Percentiles rank a stretch among this genome's conserved stretches.
phyloP scores from a whole-genome alignment of 2,113 vertebrate genomes.

The Pomatorhinus ruficollis region DNA sequence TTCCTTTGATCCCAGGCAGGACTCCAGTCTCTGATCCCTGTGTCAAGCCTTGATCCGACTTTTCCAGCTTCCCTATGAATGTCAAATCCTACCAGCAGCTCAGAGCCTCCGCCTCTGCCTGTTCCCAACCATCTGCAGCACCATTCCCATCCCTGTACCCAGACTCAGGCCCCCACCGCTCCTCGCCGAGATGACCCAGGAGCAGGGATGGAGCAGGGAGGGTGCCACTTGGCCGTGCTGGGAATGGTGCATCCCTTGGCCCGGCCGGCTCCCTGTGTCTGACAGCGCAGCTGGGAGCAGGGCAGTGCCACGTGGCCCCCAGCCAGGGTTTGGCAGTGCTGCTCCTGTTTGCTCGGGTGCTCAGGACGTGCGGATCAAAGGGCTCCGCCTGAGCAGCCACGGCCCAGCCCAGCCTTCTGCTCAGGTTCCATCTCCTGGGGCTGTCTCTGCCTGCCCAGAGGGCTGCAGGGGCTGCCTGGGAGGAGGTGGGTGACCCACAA shows the following conservation, averaged over 20 bases:
- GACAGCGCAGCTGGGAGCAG: not conserved
- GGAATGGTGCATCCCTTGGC: not conserved
- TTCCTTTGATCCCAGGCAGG: not conserved
- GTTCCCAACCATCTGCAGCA: not conserved
- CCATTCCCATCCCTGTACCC: not conserved
- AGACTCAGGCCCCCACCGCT: not conserved
- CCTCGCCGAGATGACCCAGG: fast-evolving
- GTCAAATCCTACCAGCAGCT: not conserved
- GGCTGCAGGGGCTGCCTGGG: not conserved
- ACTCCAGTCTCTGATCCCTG: slow-evolving; percentile 16
- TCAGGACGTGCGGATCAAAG: slow-evolving; percentile 62
- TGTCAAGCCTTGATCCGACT: not conserved
- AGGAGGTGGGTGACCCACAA: not conserved
- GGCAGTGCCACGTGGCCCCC: not conserved
- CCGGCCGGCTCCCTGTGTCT: fast-evolving
- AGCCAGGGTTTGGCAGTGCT: not conserved
- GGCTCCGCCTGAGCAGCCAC: slow-evolving; percentile 12
- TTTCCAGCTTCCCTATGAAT: not conserved
- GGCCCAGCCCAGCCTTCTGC: slow-evolving; percentile 28
- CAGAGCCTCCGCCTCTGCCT: not conserved
- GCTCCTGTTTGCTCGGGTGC: slow-evolving; percentile 56
- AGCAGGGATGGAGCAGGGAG: not conserved
- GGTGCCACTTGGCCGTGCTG: fast-evolving
- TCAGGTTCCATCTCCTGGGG: slow-evolving; percentile 21
- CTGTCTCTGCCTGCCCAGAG: slow-evolving; percentile 26